Evolutionary conservation across 2,113 vertebrate genomes (phyloP).

Genomic region (crab-eating macaque (Macaca fascicularis)): DNA sequence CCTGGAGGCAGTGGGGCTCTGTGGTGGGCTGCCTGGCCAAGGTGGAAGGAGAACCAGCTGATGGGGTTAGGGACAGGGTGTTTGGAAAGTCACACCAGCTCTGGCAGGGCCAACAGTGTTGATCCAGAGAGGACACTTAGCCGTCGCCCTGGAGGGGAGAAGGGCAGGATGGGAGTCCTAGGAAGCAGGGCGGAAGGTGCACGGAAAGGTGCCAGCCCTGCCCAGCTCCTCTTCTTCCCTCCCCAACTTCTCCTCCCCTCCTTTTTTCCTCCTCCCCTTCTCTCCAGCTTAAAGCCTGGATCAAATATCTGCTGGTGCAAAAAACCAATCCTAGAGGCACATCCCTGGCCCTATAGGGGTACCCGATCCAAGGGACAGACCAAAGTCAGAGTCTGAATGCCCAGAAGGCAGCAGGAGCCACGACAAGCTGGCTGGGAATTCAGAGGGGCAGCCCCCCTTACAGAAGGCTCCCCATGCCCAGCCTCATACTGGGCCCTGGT

Average conservation of each 20-base stretch:
- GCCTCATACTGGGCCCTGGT: neutral
- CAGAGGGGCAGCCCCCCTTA: neutral
- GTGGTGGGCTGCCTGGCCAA: neutral
- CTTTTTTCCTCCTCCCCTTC: neutral
- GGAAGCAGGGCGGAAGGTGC: neutral
- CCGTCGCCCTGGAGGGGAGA: accelerated
- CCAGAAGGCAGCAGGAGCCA: neutral
- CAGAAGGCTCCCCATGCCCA: accelerated
- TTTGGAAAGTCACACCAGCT: neutral
- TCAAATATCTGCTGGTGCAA: too few species aligned
- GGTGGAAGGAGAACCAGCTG: neutral
- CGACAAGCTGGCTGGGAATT: accelerated
- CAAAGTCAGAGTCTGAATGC: neutral
- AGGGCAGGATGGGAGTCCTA: neutral
- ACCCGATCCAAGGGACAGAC: neutral
- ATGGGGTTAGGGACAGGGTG: neutral
- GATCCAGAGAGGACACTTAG: accelerated
- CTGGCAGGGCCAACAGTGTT: neutral
- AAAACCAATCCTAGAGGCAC: neutral
- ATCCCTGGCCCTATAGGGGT: accelerated
- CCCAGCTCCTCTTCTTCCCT: too few species aligned
- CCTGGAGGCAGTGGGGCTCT: neutral
- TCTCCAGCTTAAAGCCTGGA: neutral
- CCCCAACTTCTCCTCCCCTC: neutral
- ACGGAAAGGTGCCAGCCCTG: neutral